Evolutionary conservation across 2,797 vertebrate genomes (phyloP).

Genomic region (Pseudomugil gertrudae): DNA sequence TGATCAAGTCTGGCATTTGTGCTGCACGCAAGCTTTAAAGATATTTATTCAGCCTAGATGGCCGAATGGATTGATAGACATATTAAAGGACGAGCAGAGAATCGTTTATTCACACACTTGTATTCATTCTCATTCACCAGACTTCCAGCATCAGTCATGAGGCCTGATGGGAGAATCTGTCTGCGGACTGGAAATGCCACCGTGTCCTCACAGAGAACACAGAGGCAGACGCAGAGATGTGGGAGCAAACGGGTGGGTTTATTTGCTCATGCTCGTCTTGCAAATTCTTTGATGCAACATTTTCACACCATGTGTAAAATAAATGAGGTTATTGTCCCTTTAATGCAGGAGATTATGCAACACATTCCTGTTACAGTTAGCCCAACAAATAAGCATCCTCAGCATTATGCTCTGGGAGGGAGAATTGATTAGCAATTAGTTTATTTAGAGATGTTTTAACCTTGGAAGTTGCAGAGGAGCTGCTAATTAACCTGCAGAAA

Average conservation of each 20-base stretch:
- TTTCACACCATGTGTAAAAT: neutral
- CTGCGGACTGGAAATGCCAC: conserved; percentile 63
- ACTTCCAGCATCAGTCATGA: conserved; percentile 55
- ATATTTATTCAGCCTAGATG: conserved; percentile 51
- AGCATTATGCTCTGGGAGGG: too few relatives aligned
- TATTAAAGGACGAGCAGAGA: conserved; percentile 54
- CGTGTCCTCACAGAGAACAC: conserved; percentile 37
- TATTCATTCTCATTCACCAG: conserved; percentile 65
- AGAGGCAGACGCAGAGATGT: conserved; percentile 30
- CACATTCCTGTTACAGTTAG: neutral
- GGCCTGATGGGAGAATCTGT: conserved; percentile 73
- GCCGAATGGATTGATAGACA: conserved; percentile 57
- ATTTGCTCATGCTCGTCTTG: conserved; percentile 9
- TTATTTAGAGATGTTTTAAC: neutral
- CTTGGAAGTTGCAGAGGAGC: neutral
- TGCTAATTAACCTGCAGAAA: conserved; percentile 2
- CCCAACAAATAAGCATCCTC: neutral
- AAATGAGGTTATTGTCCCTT: neutral
- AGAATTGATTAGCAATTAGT: neutral
- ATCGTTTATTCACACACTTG: conserved; percentile 53
- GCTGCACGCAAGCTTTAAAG: conserved; percentile 23
- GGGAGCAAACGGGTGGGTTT: conserved; percentile 27
- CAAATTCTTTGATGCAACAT: neutral
- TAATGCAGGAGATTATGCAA: too few relatives aligned
- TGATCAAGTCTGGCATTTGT: conserved; percentile 22